Conservation (phyloP, 2,113 vertebrate species). For the Opisthocomus hoazin region DNA sequence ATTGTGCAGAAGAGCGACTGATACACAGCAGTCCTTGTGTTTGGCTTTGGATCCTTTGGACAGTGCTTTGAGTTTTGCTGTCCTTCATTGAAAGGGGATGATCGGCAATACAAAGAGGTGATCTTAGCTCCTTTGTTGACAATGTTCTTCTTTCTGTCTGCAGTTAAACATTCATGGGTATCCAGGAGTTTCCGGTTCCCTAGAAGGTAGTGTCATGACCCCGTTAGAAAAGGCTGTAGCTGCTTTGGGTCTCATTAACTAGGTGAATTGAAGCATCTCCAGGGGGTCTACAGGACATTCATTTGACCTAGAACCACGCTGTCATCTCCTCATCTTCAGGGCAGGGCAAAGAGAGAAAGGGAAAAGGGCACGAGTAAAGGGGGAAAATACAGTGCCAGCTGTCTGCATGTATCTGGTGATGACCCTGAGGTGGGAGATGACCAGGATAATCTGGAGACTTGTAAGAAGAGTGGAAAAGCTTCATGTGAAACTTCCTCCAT, state of each 20-base stretch:
- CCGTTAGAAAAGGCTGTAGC: neutral
- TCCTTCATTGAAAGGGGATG: neutral
- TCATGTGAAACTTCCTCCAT: neutral
- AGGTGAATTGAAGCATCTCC: neutral
- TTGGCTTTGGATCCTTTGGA: neutral
- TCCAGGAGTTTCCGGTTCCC: fast-evolving
- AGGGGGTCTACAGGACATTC: neutral
- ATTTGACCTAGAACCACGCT: neutral
- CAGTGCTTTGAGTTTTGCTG: neutral
- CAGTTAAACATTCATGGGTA: neutral
- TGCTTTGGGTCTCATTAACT: neutral
- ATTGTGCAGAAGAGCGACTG: fast-evolving
- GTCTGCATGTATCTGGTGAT: neutral
- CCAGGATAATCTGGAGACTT: neutral
- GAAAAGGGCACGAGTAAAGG: neutral
- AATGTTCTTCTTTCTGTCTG: neutral
- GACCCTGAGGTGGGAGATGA: neutral
- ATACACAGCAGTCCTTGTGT: neutral
- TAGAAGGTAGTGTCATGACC: neutral
- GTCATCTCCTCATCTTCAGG: neutral
- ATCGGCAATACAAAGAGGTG: neutral
- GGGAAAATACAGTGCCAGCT: neutral
- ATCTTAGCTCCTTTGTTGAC: neutral
- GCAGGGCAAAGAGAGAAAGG: neutral
- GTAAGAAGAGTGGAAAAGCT: neutral